Base-by-base conservation (phyloP, 2,888 invertebrate species). In the Hydraecia micacea region DNA sequence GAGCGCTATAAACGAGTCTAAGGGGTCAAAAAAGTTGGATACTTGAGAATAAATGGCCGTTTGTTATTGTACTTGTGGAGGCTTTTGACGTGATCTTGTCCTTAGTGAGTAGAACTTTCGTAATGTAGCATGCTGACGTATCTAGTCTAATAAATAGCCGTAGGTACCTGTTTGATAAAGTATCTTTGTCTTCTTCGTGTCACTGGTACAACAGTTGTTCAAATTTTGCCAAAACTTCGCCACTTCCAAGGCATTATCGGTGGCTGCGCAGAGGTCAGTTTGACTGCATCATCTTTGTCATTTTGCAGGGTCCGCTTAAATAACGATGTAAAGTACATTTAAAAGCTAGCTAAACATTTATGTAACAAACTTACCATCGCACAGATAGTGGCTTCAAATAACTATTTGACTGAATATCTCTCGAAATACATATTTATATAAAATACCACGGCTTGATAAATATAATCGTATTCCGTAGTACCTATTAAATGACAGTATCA, bases 1-100 rank as follows among this genome's bases (percentile, higher is more conserved):
- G 76, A 79, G n/a, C 65, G 77, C 71, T 84, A 66, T 77, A 86
- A 81, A 79, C 88, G 75, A 76, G 86, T 86, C 84, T 86, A 73
- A 67, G 75, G 62, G 67, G 46, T 81, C 67, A 81, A 88, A 85
- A 83, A 81, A 75, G 69, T 81, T 84, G 75, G 42, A 83, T 77
- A 86, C 83, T 79, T 77, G 63, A 85, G 65, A 72, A 75, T 87
- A 86, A 87, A 75, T 70, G 28, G 15, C 28, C 55, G 73, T 80
- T 87, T 80, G 81, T 84, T 85, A 86, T 70, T 80, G 68, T 83
- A 70, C 58, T 62, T 58, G 49, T 62, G 15, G 21, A 67, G 42
- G 32, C 28, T 63, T 67, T 58, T 74, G 62, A 67, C 18, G 36
- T 62, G 69, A 62, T 66, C 85, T 62, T 73, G 76, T 73, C 13